Conservation (phyloP, 1,140 invertebrate species). For the Chionoecetes opilio region DNA sequence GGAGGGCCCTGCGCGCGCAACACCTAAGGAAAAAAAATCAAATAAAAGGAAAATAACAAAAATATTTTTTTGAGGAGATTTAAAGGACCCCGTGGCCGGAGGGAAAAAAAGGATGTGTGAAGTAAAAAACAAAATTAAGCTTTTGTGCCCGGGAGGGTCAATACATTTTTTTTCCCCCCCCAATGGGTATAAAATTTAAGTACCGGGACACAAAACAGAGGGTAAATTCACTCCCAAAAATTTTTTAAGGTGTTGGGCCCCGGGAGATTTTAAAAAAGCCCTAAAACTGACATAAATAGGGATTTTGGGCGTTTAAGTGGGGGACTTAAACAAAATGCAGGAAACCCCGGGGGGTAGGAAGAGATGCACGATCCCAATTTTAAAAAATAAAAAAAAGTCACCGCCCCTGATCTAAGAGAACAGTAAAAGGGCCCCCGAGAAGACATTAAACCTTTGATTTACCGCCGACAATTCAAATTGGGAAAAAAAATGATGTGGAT, state of each 20-base stretch:
- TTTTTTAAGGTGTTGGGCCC: not conserved
- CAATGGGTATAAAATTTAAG: not conserved
- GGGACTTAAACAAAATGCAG: not conserved
- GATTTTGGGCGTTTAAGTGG: not conserved
- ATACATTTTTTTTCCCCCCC: not conserved
- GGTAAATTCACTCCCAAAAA: not conserved
- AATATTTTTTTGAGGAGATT: not conserved
- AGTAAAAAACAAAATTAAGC: not conserved
- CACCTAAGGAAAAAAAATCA: not conserved
- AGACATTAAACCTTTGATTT: constrained; percentile 48
- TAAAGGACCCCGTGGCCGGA: not conserved
- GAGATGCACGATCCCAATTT: constrained; percentile 36
- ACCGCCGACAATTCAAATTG: constrained; percentile 57
- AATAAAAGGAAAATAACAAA: not conserved
- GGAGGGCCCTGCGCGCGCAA: not conserved
- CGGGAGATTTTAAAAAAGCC: not conserved
- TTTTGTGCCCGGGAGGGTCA: not conserved
- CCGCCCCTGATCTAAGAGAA: not conserved
- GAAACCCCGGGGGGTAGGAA: not conserved
- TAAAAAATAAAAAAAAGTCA: not conserved
- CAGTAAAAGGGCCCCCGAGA: not conserved
- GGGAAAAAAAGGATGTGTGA: not conserved
- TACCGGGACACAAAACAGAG: not conserved
- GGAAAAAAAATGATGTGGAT: constrained; percentile 50
- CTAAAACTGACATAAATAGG: not conserved